Evolutionary conservation across 2,113 vertebrate species (phyloP).

Genomic region (Etia nguti): DNA sequence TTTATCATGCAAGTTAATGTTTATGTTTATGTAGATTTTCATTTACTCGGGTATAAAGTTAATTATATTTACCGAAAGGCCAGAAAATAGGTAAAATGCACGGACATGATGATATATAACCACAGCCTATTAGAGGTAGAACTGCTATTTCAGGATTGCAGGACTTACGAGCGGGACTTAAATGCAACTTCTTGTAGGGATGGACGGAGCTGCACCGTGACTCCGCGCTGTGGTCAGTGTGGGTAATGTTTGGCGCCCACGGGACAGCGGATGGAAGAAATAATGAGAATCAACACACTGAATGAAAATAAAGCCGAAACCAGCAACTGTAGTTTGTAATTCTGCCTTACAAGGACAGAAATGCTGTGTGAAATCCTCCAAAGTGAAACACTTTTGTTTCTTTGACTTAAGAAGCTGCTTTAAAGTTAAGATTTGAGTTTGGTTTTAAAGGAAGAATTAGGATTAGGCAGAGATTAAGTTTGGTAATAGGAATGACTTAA

Average conservation of each 20-base stretch:
- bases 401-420: neutral
- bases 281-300: neutral
- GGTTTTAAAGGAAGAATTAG: neutral
- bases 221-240: constrained; percentile 21
- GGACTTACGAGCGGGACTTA: neutral
- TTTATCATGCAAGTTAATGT: fast-evolving
- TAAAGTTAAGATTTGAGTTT: neutral
- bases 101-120: neutral
- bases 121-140: neutral
- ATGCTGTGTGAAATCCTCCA: neutral
- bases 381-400: neutral
- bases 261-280: neutral
- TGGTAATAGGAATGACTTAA: neutral
- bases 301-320: neutral
- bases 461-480: neutral
- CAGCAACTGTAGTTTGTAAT: neutral
- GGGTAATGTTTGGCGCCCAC: constrained; percentile 41
- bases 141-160: neutral
- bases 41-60: fast-evolving
- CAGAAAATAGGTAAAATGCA: neutral
- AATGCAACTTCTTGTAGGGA: neutral
- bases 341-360: neutral
- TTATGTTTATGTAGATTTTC: neutral
- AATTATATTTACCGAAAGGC: too few species aligned
- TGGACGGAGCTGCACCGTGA: neutral